A percentile compares a stretch with the other conserved stretches of the same genome.
phyloP scores from a whole-genome alignment of 2,113 vertebrate genomes.

The Mobula hypostoma region DNA sequence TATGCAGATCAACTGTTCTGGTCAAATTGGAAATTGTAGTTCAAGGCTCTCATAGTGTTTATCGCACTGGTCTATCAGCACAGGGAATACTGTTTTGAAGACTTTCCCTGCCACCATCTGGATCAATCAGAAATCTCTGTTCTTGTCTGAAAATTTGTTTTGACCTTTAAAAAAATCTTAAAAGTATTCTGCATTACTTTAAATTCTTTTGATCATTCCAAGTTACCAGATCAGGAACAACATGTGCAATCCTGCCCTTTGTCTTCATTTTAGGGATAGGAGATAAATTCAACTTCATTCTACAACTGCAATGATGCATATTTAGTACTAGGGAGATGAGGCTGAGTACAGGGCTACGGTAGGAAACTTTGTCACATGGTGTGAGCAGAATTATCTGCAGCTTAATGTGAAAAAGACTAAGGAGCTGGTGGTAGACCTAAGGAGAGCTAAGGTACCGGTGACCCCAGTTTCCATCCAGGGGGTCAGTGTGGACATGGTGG shows the following conservation, averaged over 20 bases:
- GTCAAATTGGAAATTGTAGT: not conserved
- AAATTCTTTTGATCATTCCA: not conserved
- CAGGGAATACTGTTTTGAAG: not conserved
- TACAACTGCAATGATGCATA: not conserved
- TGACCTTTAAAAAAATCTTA: not conserved
- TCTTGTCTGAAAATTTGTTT: not conserved
- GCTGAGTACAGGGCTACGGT: too few relatives aligned
- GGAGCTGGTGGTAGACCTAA: too few relatives aligned
- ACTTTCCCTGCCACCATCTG: not conserved
- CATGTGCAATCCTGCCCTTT: not conserved
- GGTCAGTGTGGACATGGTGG: too few relatives aligned
- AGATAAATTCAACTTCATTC: not conserved
- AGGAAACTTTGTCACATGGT: too few relatives aligned
- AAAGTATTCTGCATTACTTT: not conserved
- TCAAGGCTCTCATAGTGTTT: not conserved
- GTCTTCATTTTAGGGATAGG: not conserved
- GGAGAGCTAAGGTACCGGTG: too few relatives aligned
- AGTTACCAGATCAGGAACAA: not conserved
- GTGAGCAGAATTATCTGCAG: too few relatives aligned
- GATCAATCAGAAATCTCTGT: not conserved
- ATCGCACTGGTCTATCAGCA: not conserved
- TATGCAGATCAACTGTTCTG: not conserved
- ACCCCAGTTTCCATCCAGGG: too few relatives aligned
- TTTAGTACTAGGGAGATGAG: too few relatives aligned
- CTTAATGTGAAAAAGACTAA: too few relatives aligned